Conservation (phyloP, 2,888 invertebrate genomes). For the Campoplex capitator region DNA sequence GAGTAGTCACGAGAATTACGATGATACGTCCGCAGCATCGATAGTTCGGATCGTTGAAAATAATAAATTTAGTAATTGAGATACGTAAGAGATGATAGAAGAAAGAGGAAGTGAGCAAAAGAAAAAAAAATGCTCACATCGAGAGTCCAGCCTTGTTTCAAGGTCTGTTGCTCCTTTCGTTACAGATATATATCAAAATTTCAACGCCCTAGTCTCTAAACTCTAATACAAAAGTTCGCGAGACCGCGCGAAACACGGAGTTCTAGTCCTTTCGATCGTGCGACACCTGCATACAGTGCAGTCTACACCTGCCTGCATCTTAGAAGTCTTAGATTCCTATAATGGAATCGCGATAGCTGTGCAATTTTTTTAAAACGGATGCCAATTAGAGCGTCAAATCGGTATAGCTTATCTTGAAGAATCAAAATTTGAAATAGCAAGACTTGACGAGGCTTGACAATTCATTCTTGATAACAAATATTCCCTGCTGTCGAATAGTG, state of each 20-base stretch:
- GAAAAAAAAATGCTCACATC: slow-evolving; percentile 9
- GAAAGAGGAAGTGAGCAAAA: slow-evolving; percentile 41
- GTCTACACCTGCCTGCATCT: slow-evolving; percentile 55
- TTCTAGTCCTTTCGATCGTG: slow-evolving; percentile 34
- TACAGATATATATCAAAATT: not conserved
- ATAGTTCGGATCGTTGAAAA: slow-evolving; percentile 17
- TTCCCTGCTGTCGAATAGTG: not conserved
- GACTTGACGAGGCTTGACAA: not conserved
- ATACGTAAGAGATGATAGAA: slow-evolving; percentile 13
- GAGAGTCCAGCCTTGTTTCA: slow-evolving; percentile 20
- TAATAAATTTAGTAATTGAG: slow-evolving; percentile 43
- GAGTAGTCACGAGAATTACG: slow-evolving; percentile 16
- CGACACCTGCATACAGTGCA: slow-evolving; percentile 63
- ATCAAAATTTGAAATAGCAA: not conserved
- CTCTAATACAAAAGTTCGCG: slow-evolving; percentile 10
- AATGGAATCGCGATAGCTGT: slow-evolving; percentile 37
- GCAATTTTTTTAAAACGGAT: slow-evolving; percentile 56
- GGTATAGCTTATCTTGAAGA: not conserved
- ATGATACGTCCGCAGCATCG: slow-evolving; percentile 7
- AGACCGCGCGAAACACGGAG: slow-evolving; percentile 22
- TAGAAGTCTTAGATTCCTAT: slow-evolving; percentile 9
- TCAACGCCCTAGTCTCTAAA: not conserved
- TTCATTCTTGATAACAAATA: not conserved
- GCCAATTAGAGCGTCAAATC: slow-evolving; percentile 22
- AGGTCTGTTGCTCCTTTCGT: not conserved